Percentiles rank a stretch among this genome's conserved stretches.
Conservation (phyloP, 2,797 vertebrate genomes). For the Onychomys arenicola region DNA sequence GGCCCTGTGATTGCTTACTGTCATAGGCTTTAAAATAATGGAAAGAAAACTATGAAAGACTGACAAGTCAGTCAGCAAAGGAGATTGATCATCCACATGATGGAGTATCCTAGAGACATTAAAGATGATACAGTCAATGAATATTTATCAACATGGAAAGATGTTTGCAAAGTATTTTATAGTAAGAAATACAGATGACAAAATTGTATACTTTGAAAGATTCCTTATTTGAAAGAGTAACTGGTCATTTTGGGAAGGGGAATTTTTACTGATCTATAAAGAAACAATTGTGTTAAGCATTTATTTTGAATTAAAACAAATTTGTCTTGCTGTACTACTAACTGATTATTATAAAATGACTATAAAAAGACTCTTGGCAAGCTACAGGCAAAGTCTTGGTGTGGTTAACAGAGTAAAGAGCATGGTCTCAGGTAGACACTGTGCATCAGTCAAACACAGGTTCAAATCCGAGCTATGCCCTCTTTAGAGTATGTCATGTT, state of each 20-base stretch:
- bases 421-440: neutral
- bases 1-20: slow-evolving; percentile 29
- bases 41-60: neutral
- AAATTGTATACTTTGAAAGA: slow-evolving; percentile 54
- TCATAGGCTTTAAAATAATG: slow-evolving; percentile 33
- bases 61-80: slow-evolving; percentile 35
- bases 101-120: slow-evolving; percentile 63
- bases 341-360: slow-evolving; percentile 44
- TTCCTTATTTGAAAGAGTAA: slow-evolving; percentile 56
- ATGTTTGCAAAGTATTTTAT: slow-evolving; percentile 67
- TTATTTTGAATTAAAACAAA: slow-evolving; percentile 57
- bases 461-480: slow-evolving; percentile 9
- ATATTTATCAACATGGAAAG: slow-evolving; percentile 55
- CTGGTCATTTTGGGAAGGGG: slow-evolving; percentile 52
- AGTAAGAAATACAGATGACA: slow-evolving; percentile 50
- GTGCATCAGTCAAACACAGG: neutral
- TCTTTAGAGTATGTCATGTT: slow-evolving; percentile 42
- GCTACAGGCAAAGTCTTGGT: slow-evolving; percentile 22
- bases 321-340: slow-evolving; percentile 19
- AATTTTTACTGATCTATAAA: slow-evolving; percentile 17
- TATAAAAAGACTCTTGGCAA: slow-evolving; percentile 31
- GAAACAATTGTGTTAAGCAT: slow-evolving; percentile 20
- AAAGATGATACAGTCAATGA: slow-evolving; percentile 50
- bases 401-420: slow-evolving; percentile 9
- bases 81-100: neutral